These are phyloP conservation scores for Eledona agricola DNA, from an alignment of 2,888 invertebrate genomes.

Conservation along the genomic window DNA sequence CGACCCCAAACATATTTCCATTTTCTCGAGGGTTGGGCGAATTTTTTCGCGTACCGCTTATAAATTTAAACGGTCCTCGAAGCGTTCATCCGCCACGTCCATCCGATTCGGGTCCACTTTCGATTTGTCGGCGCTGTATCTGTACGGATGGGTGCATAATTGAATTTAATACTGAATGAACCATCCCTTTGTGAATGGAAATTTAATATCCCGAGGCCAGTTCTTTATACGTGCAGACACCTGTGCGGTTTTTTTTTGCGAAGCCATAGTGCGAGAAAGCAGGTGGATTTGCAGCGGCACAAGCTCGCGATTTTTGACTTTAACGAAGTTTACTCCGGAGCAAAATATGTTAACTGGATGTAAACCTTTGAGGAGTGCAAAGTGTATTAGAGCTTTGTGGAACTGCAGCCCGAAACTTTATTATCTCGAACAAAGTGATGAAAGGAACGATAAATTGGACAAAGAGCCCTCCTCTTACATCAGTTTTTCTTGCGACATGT, in stretches of 20 bases:
- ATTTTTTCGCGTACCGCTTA: neutral
- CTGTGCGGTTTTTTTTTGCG: conserved; percentile 35
- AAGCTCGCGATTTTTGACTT: too few species aligned
- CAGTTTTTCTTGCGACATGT: conserved; percentile 9
- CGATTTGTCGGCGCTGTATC: too few species aligned
- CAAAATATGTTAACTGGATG: conserved; percentile 24
- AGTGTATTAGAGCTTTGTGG: conserved; percentile 24
- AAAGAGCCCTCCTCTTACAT: conserved; percentile 10
- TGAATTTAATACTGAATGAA: conserved; percentile 52
- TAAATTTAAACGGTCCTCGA: conserved; percentile 9
- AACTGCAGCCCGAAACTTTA: conserved; percentile 21
- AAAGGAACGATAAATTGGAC: conserved; percentile 29
- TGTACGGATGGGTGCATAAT: conserved; percentile 45
- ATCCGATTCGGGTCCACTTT: too few species aligned
- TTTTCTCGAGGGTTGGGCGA: conserved; percentile 8
- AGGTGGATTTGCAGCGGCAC: neutral
- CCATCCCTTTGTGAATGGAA: conserved; percentile 48
- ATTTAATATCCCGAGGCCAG: conserved; percentile 46
- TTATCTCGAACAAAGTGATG: conserved; percentile 29
- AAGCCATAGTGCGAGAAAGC: conserved; percentile 29
- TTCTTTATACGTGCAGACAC: conserved; percentile 40
- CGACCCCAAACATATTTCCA: conserved; percentile 34
- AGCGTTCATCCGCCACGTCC: neutral
- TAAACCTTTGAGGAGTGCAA: conserved; percentile 27
- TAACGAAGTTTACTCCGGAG: too few species aligned